Evolutionary conservation across 92 coral and sea anemone genomes (phyloP).

Genomic region (Metridium senile): DNA sequence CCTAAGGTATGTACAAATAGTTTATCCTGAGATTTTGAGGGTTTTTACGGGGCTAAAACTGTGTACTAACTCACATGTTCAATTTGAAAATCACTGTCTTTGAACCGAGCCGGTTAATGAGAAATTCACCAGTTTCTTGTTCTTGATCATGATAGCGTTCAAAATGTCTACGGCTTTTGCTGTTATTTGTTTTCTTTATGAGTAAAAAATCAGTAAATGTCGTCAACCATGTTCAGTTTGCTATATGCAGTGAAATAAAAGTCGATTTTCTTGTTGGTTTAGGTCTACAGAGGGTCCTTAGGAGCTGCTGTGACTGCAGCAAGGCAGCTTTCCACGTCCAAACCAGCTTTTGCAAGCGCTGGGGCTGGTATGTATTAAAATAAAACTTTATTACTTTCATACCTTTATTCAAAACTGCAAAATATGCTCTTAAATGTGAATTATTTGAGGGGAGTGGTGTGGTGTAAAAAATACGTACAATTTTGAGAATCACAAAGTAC

Average conservation of each 20-base stretch:
- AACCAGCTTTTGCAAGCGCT: constrained; percentile 78
- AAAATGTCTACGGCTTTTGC: not conserved
- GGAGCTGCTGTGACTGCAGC: constrained; percentile 83
- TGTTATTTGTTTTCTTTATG: not conserved
- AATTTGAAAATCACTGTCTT: constrained; percentile 14
- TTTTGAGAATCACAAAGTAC: not conserved
- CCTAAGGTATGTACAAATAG: constrained; percentile 71
- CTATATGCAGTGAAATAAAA: not conserved
- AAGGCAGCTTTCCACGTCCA: constrained; percentile 77
- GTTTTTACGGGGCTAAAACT: not conserved
- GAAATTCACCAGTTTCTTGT: constrained; percentile 30
- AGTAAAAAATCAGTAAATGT: not conserved
- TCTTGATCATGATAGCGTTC: constrained; percentile 3
- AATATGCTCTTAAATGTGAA: not conserved
- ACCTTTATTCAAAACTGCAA: not conserved
- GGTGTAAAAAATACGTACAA: not conserved
- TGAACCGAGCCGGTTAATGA: constrained; percentile 12
- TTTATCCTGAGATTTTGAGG: not conserved
- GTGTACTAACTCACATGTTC: not conserved
- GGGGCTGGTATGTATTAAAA: constrained; percentile 54
- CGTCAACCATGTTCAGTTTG: not conserved
- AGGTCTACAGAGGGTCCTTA: constrained; percentile 94
- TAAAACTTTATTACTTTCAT: not conserved
- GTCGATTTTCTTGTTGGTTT: not conserved
- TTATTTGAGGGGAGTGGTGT: not conserved